These are phyloP conservation scores for Anolis sagrei DNA, from an alignment of 2,113 vertebrate genomes.

Conservation along the genomic window DNA sequence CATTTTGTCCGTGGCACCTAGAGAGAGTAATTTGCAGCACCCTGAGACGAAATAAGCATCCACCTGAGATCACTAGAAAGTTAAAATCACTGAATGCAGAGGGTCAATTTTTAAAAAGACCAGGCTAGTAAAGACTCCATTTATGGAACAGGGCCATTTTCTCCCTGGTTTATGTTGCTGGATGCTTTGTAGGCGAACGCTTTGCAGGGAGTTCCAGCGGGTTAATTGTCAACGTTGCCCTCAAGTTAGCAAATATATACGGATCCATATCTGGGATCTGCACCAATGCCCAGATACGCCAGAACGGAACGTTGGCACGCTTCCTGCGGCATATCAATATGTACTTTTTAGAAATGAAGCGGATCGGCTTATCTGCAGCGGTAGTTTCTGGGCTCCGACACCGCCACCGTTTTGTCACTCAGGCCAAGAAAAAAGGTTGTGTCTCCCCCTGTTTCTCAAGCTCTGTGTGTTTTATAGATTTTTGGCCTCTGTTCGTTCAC, in stretches of 20 bases:
- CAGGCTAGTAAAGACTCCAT: too few species aligned
- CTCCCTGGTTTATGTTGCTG: conserved; percentile 56
- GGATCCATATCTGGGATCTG: conserved; percentile 45
- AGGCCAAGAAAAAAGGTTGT: not conserved
- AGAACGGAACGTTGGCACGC: not conserved
- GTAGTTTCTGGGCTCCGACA: conserved; percentile 37
- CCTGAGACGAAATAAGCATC: conserved; percentile 75
- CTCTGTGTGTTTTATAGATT: too few species aligned
- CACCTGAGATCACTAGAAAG: conserved; percentile 68
- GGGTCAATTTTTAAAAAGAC: too few species aligned
- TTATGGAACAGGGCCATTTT: not conserved
- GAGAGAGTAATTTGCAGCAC: conserved; percentile 87
- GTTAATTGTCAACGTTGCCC: conserved; percentile 69
- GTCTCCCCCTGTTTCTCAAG: not conserved
- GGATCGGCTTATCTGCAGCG: conserved; percentile 54
- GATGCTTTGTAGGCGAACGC: conserved; percentile 62
- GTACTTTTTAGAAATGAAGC: not conserved
- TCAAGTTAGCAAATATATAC: conserved; percentile 66
- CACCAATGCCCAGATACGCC: conserved; percentile 24
- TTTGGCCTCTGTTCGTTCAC: too few species aligned
- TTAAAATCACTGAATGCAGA: too few species aligned
- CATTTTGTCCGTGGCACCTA: conserved; percentile 67
- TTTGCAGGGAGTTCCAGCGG: conserved; percentile 50
- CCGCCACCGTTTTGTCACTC: not conserved
- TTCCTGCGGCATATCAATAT: not conserved